Conservation (phyloP, 1,140 invertebrate species). For the Drosophila bocqueti region DNA sequence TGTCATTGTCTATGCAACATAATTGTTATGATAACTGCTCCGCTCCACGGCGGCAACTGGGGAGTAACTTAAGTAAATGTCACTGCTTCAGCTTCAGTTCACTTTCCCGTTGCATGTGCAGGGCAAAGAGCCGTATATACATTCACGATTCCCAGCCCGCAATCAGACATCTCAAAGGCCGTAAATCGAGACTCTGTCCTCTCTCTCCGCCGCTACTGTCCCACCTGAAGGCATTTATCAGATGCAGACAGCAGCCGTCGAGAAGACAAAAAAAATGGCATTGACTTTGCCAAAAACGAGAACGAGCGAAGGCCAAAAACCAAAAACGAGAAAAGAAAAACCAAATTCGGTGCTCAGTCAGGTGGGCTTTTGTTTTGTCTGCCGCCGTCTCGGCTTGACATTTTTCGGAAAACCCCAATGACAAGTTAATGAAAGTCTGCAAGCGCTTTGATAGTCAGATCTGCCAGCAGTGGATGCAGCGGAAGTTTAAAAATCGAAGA, state of each 20-base stretch:
- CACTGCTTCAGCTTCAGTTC: slow-evolving; percentile 40
- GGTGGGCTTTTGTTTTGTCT: slow-evolving; percentile 62
- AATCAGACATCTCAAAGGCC: slow-evolving; percentile 66
- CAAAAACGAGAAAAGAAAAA: neutral
- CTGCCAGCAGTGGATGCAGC: slow-evolving; percentile 7
- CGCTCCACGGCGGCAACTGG: slow-evolving; percentile 46
- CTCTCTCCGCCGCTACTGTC: slow-evolving; percentile 20
- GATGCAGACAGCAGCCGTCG: slow-evolving; percentile 62
- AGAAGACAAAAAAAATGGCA: slow-evolving; percentile 33
- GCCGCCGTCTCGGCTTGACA: slow-evolving; percentile 58
- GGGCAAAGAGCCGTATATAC: slow-evolving; percentile 17
- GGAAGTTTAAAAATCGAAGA: neutral
- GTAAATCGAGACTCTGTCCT: slow-evolving; percentile 62
- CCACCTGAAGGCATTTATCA: slow-evolving; percentile 73
- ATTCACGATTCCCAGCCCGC: slow-evolving; percentile 6
- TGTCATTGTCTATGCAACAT: slow-evolving; percentile 74
- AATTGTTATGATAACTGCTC: slow-evolving; percentile 81
- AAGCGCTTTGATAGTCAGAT: slow-evolving; percentile 37
- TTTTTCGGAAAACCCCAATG: slow-evolving; percentile 59
- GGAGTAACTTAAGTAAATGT: slow-evolving; percentile 76
- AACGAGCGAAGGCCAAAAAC: slow-evolving; percentile 10
- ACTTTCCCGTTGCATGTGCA: slow-evolving; percentile 20
- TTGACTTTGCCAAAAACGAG: slow-evolving; percentile 43
- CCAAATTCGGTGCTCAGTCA: slow-evolving; percentile 42
- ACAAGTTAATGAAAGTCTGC: slow-evolving; percentile 79